Percentiles rank a stretch among this genome's conserved stretches.
These are phyloP conservation scores for Strongylocentrotus purpuratus DNA, from an alignment of 35 echinoderm and acorn worm genomes.

Conservation along the genomic window DNA sequence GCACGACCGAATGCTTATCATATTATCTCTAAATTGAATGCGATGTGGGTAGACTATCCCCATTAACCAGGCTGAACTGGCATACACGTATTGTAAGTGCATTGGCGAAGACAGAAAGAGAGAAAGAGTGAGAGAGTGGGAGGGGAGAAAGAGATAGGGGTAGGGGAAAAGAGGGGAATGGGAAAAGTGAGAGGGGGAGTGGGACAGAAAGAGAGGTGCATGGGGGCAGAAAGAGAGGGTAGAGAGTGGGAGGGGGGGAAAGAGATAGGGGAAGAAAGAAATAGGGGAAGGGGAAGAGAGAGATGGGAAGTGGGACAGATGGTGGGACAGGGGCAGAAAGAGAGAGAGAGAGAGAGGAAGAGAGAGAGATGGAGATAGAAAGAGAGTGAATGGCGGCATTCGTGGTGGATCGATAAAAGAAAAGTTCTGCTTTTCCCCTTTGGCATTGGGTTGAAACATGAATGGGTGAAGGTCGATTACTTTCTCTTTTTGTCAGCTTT, in stretches of 20 bases:
- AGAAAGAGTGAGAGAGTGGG: background rate
- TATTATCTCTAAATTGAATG: conserved; percentile 1
- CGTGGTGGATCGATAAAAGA: background rate
- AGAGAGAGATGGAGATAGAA: too few species aligned
- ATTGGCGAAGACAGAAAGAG: background rate
- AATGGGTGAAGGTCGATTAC: background rate
- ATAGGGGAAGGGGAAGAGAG: too few species aligned
- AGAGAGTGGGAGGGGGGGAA: too few species aligned
- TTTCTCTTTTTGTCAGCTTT: background rate
- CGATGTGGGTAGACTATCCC: background rate
- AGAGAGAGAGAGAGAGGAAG: too few species aligned
- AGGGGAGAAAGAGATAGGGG: too few species aligned
- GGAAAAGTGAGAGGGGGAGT: too few species aligned
- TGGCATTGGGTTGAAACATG: background rate
- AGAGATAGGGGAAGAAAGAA: too few species aligned
- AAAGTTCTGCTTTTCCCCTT: background rate
- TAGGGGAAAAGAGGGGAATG: too few species aligned
- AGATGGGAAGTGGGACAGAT: too few species aligned
- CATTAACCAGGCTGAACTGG: background rate
- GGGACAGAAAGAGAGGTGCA: too few species aligned
- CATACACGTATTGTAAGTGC: background rate
- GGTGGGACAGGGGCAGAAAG: too few species aligned
- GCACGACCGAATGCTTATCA: conserved; percentile 9
- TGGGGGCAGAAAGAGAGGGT: too few species aligned
- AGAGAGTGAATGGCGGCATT: background rate